Base-by-base conservation (phyloP, 2,888 invertebrate species). In the Malthinus seriepunctatus region DNA sequence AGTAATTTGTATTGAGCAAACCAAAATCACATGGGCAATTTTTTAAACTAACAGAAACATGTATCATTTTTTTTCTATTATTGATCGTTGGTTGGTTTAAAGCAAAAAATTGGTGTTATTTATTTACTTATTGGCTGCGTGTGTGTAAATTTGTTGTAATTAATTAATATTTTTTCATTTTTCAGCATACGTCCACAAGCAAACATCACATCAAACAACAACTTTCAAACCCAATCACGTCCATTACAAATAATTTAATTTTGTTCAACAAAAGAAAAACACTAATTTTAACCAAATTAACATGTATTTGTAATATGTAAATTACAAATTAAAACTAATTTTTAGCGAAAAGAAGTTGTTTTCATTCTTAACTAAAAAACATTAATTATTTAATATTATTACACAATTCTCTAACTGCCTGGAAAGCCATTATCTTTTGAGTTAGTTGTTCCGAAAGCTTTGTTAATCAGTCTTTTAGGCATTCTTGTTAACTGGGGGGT, bases 401-500 rank as follows among this genome's bases (percentile, higher is more conserved):
- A 2, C 23, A 23, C 5, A 23, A 23, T 23, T 23, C 35, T 38
- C 14, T 39, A 33, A 51, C 51, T 52, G 46, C 32, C 38, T 46
- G 34, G 3, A 37, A 11, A 42, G 38, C 56, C 51, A 57, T 51
- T 45, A 47, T 34, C 38, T 23, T 23, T 51, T 32, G 47, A 58
- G 42, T 51, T 39, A 37, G 51, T 51, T 51, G 34, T 39, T 47
- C 38, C 35, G 47, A 23, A 47, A 51, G 46, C 34, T 51, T 56
- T 56, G 56, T 56, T 56, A 56, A 56, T 56, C 56, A 56, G 56
- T 56, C 51, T 58, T 58, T 58, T 53, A 52, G 45, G 48, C 39
- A 49, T 52, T 58, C 58, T 52, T 52, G 58, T 58, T 58, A 58
- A 53, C 56, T 56, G 47, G 50, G 57, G 49, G 51, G 51, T 47